Conservation (phyloP, 1,140 invertebrate genomes). For the Zaprionus africanus region DNA sequence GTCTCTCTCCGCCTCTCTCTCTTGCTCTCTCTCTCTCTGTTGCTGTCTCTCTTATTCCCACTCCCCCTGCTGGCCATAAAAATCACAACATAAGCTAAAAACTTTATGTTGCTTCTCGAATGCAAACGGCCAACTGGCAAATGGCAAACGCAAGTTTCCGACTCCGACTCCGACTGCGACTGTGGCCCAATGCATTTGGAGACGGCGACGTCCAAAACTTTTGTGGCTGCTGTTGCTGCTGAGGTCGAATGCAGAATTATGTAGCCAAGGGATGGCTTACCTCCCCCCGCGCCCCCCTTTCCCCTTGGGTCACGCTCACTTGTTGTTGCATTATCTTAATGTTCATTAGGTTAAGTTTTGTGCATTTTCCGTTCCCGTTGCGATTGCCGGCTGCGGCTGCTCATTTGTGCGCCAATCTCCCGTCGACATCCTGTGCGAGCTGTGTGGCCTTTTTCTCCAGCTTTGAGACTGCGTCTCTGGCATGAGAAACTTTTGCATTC, state of each 20-base stretch:
- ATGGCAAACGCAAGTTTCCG: conserved; percentile 66
- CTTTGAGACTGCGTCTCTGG: conserved; percentile 52
- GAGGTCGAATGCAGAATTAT: conserved; percentile 71
- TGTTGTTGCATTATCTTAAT: conserved; percentile 82
- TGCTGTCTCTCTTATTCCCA: not conserved
- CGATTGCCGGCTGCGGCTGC: conserved; percentile 51
- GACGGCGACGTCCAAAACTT: conserved; percentile 54
- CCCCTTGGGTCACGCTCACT: conserved; percentile 12
- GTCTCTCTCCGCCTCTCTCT: conserved; percentile 3
- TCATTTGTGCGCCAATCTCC: conserved; percentile 77
- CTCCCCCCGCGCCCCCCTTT: not conserved
- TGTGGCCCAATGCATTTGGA: conserved; percentile 67
- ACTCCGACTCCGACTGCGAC: conserved; percentile 41
- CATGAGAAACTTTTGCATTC: conserved; percentile 61
- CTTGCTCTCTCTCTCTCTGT: conserved; percentile 7
- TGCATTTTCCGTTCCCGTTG: conserved; percentile 66
- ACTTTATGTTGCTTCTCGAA: conserved; percentile 69
- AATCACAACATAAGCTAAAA: conserved; percentile 82
- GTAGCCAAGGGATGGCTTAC: conserved; percentile 23
- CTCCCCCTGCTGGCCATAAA: conserved; percentile 51
- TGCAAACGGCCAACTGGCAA: conserved; percentile 78
- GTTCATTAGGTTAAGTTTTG: conserved; percentile 82
- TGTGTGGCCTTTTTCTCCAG: conserved; percentile 39
- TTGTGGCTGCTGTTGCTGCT: conserved; percentile 44
- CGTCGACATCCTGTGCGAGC: conserved; percentile 62